Evolutionary conservation across 2,797 vertebrate species (phyloP).

Genomic region (Sparidentex hasta): DNA sequence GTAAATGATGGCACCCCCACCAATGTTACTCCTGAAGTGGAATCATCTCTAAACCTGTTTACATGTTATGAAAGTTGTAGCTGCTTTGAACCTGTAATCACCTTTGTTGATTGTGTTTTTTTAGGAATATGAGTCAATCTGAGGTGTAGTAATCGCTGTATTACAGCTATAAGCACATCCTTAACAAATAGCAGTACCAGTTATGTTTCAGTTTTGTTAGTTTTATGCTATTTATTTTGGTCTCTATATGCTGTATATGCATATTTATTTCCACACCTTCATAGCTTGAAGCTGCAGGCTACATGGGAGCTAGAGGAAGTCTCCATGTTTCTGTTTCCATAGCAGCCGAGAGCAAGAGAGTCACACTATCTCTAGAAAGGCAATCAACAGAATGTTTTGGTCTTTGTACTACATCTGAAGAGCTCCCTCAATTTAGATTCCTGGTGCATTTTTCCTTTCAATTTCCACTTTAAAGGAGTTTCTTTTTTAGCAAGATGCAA

Average conservation of each 20-base stretch:
- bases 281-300: not conserved
- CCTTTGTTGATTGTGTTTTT: not conserved
- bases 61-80: not conserved
- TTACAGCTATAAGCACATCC: not conserved
- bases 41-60: not conserved
- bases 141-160: not conserved
- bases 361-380: slow-evolving; percentile 41
- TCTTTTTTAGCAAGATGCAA: not conserved
- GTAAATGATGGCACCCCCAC: not conserved
- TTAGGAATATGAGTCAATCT: not conserved
- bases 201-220: not conserved
- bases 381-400: slow-evolving; percentile 22
- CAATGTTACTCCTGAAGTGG: not conserved
- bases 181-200: not conserved
- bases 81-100: not conserved
- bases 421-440: slow-evolving; percentile 10
- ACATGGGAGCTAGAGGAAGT: slow-evolving; percentile 16
- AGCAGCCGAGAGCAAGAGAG: slow-evolving; percentile 27
- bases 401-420: slow-evolving; percentile 24
- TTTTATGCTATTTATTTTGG: not conserved
- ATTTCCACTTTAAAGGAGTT: slow-evolving; percentile 25
- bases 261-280: slow-evolving; percentile 26
- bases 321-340: slow-evolving; percentile 54
- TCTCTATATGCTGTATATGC: not conserved
- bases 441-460: slow-evolving; percentile 4